Percentiles rank a stretch among this genome's conserved stretches.
Evolutionary conservation across 2,797 vertebrate species (phyloP).

Genomic region (Pogonophryne albipinna): DNA sequence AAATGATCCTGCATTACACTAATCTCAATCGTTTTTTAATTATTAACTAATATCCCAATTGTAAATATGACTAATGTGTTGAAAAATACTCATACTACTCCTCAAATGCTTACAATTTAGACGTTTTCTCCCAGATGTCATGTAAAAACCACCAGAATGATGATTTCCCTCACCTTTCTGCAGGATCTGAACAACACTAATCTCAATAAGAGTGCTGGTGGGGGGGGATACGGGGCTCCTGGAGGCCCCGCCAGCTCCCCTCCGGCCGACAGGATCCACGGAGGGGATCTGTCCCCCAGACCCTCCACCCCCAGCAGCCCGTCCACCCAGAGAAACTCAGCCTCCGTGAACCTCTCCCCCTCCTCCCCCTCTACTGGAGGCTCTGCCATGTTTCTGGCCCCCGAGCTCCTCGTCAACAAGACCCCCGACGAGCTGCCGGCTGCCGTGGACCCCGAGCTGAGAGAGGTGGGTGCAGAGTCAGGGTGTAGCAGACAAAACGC

Average conservation of each 20-base stretch:
- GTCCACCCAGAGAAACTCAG: background rate
- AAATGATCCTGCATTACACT: conserved; percentile 55
- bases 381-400: conserved; percentile 48
- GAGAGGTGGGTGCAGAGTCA: conserved; percentile 84
- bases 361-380: conserved; percentile 46
- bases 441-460: conserved; percentile 86
- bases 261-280: conserved; percentile 66
- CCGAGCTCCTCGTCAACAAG: conserved; percentile 83
- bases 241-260: conserved; percentile 72
- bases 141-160: background rate
- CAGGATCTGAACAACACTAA: conserved; percentile 65
- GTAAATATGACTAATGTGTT: no score
- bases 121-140: no score
- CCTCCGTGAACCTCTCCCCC: conserved; percentile 1
- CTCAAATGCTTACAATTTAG: no score
- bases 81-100: no score
- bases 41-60: no score
- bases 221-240: conserved; percentile 70
- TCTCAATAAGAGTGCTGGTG: conserved; percentile 69
- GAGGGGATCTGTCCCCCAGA: conserved; percentile 48
- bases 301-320: conserved; percentile 46
- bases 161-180: background rate
- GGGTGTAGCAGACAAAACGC: background rate
- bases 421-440: conserved; percentile 82
- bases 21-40: conserved; percentile 57